Evolutionary conservation across 1,140 invertebrate species (phyloP), one percentile per base, ranked within the genome.

Genomic region (Solenopsis fugax): DNA sequence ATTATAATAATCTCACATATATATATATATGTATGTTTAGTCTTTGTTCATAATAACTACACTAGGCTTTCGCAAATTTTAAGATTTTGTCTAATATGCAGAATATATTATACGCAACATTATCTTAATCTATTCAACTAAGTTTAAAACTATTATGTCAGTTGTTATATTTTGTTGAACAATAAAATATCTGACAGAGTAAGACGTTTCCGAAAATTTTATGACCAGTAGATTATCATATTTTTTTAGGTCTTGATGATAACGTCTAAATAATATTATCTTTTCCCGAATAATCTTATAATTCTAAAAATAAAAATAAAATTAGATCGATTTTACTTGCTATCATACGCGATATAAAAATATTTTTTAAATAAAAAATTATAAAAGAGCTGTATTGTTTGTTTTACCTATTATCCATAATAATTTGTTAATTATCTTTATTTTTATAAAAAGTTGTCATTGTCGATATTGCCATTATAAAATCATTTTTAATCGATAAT

Each of bases 141-240:
- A 85, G 37, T 89, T 84, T 64, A 82, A 88, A 76, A 69, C 45
- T 87, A 91, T 86, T 76, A 77, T 88, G 88, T 91, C 76, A 86
- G 91, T 93, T 93, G 92, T 94, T 93, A 93, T 86, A 89, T 93
- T 93, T 93, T 93, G 91, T 94, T 94, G 89, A 93, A 78, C 87
- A 94, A 94, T 94, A 94, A 93, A 94, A 93, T 93, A 89, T 93
- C 91, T 93, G 92, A 91, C 92, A 91, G 65, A 91, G 65, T 69
- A 87, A 82, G 75, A 82, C 60, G 21, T 72, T n/a, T 52, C 12
- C 12, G n/a, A 45, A 54, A 29, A 50, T 50, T 78, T 24, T 65
- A 2, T 21, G 1, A 78, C 3, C n/a, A 64, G 6, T 12, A 64
- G 2, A 48, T 29, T 12, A 75, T n/a, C 7, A 5, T 4, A 64